These are phyloP conservation scores for Subacronicta megacephala DNA, from an alignment of 2,888 invertebrate genomes.

Conservation along the genomic window DNA sequence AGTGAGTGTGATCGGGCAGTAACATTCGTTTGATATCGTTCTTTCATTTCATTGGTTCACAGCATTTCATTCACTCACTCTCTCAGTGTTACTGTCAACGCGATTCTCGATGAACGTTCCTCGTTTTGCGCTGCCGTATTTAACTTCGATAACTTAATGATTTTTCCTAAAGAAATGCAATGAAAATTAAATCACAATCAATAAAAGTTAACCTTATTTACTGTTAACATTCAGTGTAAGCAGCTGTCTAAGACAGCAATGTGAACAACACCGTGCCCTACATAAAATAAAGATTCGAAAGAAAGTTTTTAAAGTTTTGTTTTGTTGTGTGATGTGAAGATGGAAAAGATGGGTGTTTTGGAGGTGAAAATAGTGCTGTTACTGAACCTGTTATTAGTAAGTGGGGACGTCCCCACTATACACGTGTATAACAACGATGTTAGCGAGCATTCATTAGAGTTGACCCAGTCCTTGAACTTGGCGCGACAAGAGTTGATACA, in stretches of 20 bases:
- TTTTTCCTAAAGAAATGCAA: conserved; percentile 2
- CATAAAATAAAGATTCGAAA: conserved; percentile 72
- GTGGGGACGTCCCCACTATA: too few relatives aligned
- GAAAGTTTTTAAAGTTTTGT: conserved; percentile 72
- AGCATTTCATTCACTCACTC: conserved; percentile 4
- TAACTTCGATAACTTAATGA: conserved; percentile 39
- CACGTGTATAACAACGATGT: conserved; percentile 68
- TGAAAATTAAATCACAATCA: conserved; percentile 36
- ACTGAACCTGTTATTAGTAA: conserved; percentile 70
- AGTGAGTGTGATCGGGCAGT: not conserved
- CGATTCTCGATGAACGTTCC: not conserved
- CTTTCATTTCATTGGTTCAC: conserved; percentile 17
- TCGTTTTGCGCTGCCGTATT: conserved; percentile 23
- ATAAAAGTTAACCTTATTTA: conserved; percentile 37
- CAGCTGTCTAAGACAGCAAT: conserved; percentile 30
- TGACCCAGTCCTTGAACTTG: conserved; percentile 91
- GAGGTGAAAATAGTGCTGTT: conserved; percentile 70
- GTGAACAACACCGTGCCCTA: conserved; percentile 69
- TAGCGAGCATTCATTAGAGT: conserved; percentile 85
- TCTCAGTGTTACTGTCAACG: conserved; percentile 44
- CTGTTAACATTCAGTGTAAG: conserved; percentile 4
- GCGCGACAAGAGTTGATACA: conserved; percentile 91
- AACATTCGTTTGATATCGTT: not conserved
- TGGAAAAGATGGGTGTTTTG: conserved; percentile 70
- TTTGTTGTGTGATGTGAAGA: conserved; percentile 66